phyloP scores from a whole-genome alignment of 1,140 invertebrate genomes.

The Stegodyphus dumicola region DNA sequence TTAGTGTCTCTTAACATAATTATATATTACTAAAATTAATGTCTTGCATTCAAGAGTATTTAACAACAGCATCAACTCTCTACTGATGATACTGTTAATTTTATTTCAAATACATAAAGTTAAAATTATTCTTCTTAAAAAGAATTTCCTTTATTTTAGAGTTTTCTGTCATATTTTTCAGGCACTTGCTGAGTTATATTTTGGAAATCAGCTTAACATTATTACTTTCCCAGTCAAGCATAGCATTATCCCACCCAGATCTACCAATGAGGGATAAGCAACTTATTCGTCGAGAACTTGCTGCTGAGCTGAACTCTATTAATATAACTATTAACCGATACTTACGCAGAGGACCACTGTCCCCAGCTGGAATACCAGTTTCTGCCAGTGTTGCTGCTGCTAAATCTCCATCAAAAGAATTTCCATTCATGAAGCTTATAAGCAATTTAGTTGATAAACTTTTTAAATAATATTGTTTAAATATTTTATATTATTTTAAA shows the following conservation, averaged over 20 bases:
- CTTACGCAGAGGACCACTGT: constrained; percentile 47
- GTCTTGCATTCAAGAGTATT: background rate
- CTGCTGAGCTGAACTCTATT: constrained; percentile 67
- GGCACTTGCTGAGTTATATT: constrained; percentile 50
- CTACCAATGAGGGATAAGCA: constrained; percentile 67
- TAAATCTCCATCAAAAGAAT: constrained; percentile 19
- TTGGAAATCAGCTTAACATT: constrained; percentile 65
- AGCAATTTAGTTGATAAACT: constrained; percentile 19
- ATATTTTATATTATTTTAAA: too few relatives aligned
- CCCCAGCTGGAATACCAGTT: constrained; percentile 16
- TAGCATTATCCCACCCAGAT: constrained; percentile 66
- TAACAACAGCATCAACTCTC: background rate
- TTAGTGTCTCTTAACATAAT: too few relatives aligned
- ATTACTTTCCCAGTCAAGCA: constrained; percentile 67
- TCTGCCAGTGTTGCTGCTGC: background rate
- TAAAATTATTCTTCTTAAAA: background rate
- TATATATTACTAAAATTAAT: too few relatives aligned
- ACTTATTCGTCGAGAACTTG: constrained; percentile 68
- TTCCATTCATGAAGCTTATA: constrained; percentile 46
- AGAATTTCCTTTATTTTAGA: background rate
- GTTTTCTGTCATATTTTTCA: constrained; percentile 5
- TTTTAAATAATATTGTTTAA: too few relatives aligned
- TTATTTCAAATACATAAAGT: background rate
- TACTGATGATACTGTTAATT: background rate
- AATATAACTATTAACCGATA: constrained; percentile 54